Evolutionary conservation across 2,113 vertebrate species (phyloP), one percentile per base, ranked within the genome.

Genomic region (Xiphias gladius): DNA sequence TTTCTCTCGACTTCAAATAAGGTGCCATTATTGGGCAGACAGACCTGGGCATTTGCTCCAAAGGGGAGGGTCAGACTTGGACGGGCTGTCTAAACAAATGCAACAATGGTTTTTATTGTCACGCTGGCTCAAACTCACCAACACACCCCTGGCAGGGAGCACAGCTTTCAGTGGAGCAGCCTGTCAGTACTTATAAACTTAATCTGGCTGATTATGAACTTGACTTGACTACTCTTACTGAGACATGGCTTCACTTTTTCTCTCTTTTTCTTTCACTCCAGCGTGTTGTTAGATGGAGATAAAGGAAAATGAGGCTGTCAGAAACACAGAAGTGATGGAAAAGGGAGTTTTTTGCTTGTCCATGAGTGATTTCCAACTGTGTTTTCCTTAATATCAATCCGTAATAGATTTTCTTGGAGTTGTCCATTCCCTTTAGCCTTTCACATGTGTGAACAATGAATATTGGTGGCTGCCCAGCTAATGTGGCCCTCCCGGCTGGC

Each of bases 41-140:
- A 77, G 83, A 88, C 68, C 24, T 62, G 69, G 57, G 62, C 65
- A 41, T 75, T 59, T 54, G 54, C 61, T 79, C 75, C 65, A 80
- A 76, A 83, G 69, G 61, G 80, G 83, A 76, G 85, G 81, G 81
- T 66, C 35, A 30, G 61, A 63, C 37, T 90, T 92, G 86, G 91
- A 92, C 9, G 26, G 62, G 32, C 59, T 73, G 76, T 86, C 89
- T 84, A 89, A 93, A 92, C 89, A 90, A 92, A 92, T 35, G 68
- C 81, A 90, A 93, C 89, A 88, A 92, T 91, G 89, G 78, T 82
- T 94, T 93, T 90, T 93, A 94, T 92, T 92, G 89, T 93, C 28
- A 46, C 17, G 39, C 83, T 90, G 91, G 88, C 84, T 92, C 73
- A 62, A 17, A 71, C 46, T 75, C 65, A 70, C 86, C 78, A 87